Conservation (phyloP, 2,113 vertebrate genomes). For the Cryptotis parvus region DNA sequence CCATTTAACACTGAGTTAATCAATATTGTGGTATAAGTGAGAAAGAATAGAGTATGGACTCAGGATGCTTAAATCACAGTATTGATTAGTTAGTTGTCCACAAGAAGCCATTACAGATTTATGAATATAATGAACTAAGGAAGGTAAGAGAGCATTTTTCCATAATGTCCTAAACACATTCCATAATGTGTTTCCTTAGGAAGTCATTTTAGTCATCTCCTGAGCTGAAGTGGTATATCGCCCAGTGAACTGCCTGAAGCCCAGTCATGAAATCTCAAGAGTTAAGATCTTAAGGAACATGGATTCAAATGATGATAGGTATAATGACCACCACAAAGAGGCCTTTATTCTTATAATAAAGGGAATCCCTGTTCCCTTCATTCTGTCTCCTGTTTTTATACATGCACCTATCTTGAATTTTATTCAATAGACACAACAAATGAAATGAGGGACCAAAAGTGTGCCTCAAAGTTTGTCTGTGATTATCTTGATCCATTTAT, state of each 20-base stretch:
- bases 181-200: neutral
- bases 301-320: neutral
- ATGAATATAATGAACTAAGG: slow-evolving; percentile 10
- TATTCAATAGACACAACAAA: slow-evolving; percentile 65
- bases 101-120: neutral
- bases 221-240: neutral
- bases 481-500: slow-evolving; percentile 72
- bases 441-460: slow-evolving; percentile 68
- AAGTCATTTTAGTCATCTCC: neutral
- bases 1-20: too few species aligned
- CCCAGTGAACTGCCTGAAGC: neutral
- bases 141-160: neutral
- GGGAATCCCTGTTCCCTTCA: neutral
- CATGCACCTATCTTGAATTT: slow-evolving; percentile 58
- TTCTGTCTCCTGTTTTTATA: neutral
- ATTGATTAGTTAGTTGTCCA: neutral
- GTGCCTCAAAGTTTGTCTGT: slow-evolving; percentile 69
- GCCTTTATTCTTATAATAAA: neutral
- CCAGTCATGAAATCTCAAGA: slow-evolving; percentile 23
- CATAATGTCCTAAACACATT: too few species aligned
- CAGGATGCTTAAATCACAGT: neutral
- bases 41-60: too few species aligned
- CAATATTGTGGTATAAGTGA: too few species aligned
- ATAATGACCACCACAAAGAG: slow-evolving; percentile 53
- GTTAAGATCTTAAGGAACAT: neutral